A percentile compares a stretch with the other conserved stretches of the same genome.
Conservation (phyloP, 1,140 invertebrate genomes). For the Euura saliciscinereae region DNA sequence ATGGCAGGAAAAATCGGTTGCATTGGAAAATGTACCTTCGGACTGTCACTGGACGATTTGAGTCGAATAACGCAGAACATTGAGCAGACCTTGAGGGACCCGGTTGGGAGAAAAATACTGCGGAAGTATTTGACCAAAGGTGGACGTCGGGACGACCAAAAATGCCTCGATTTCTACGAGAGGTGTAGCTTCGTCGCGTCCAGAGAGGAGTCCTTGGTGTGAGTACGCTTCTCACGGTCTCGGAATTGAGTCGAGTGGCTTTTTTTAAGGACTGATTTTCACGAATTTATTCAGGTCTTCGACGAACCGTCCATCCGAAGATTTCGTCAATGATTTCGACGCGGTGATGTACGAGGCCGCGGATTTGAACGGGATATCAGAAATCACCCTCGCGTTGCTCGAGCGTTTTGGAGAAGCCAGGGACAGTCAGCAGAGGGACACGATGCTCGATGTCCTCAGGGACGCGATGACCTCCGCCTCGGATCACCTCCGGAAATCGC, state of each 20-base stretch:
- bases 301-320: not conserved
- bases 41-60: slow-evolving; percentile 33
- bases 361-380: slow-evolving; percentile 31
- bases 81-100: slow-evolving; percentile 32
- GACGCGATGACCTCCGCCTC: slow-evolving; percentile 27
- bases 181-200: slow-evolving; percentile 26
- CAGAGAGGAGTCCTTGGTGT: slow-evolving; percentile 28
- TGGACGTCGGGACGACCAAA: slow-evolving; percentile 25
- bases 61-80: slow-evolving; percentile 41
- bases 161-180: slow-evolving; percentile 42
- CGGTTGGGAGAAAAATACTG: slow-evolving; percentile 38
- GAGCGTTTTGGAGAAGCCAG: slow-evolving; percentile 30
- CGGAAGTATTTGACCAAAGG: slow-evolving; percentile 30
- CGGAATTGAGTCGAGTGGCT: not conserved
- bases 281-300: not conserved
- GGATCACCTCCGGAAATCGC: slow-evolving; percentile 30
- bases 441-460: slow-evolving; percentile 31
- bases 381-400: slow-evolving; percentile 37
- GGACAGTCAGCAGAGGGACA: slow-evolving; percentile 22
- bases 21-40: slow-evolving; percentile 42
- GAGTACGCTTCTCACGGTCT: slow-evolving; percentile 16
- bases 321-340: slow-evolving; percentile 16
- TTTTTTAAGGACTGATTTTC: too few relatives aligned
- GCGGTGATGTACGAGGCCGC: slow-evolving; percentile 24
- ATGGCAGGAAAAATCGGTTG: slow-evolving; percentile 30